phyloP scores from a whole-genome alignment of 2,797 vertebrate species.

The Australoheros facetus region DNA sequence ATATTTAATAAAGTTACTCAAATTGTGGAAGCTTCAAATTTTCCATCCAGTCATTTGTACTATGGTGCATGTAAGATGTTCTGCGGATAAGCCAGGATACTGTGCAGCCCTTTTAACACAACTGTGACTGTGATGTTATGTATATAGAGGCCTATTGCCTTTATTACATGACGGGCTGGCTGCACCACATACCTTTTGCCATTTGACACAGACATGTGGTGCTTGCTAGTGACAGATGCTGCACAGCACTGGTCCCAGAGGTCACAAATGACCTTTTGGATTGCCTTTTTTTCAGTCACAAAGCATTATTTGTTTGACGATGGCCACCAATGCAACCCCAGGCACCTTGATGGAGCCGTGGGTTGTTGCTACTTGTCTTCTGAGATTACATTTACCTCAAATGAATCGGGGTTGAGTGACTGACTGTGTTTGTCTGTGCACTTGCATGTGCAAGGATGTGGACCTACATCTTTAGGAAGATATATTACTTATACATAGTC shows the following conservation, averaged over 20 bases:
- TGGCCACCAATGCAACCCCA: constrained; percentile 78
- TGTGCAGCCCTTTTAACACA: constrained; percentile 29
- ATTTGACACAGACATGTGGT: constrained; percentile 74
- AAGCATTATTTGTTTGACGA: constrained; percentile 79
- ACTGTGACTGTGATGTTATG: constrained; percentile 26
- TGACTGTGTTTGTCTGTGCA: constrained; percentile 1
- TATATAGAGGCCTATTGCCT: constrained; percentile 39
- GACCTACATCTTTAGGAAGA: constrained; percentile 31
- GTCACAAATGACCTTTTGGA: constrained; percentile 79
- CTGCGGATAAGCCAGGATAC: constrained; percentile 28
- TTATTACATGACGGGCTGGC: constrained; percentile 51
- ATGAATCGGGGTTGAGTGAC: constrained; percentile 44
- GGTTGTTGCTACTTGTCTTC: constrained; percentile 75
- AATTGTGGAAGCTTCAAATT: constrained; percentile 14
- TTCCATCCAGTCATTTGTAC: constrained; percentile 17
- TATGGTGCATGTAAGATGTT: constrained; percentile 16
- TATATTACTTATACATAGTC: constrained; percentile 36
- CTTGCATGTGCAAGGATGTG: constrained; percentile 8
- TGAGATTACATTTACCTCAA: constrained; percentile 76
- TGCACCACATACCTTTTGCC: constrained; percentile 67
- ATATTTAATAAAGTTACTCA: not conserved
- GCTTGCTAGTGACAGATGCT: constrained; percentile 77
- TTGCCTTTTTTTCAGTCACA: constrained; percentile 75
- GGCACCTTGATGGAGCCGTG: constrained; percentile 69
- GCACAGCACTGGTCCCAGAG: constrained; percentile 74